Conservation (phyloP, 2,113 vertebrate genomes). For the Dasyornis broadbenti region DNA sequence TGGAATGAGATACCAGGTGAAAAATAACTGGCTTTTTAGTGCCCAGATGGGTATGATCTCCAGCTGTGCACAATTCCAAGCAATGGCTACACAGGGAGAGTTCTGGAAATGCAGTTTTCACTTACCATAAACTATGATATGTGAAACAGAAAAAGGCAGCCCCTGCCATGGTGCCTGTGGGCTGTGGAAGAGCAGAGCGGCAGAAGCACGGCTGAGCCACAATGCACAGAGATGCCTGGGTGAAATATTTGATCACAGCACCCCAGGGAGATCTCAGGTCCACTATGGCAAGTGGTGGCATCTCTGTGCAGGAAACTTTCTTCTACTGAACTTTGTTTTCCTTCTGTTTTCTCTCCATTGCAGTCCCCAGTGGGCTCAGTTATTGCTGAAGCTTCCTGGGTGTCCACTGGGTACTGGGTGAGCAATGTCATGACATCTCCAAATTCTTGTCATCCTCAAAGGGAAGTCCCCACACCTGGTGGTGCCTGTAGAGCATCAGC, state of each 20-base stretch:
- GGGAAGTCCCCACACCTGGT: neutral
- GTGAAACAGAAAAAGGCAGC: neutral
- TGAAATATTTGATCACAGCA: neutral
- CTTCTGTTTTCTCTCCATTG: neutral
- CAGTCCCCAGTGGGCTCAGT: neutral
- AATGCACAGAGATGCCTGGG: neutral
- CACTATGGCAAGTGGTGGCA: fast-evolving
- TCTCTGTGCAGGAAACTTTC: fast-evolving
- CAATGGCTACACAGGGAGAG: neutral
- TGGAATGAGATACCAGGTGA: neutral
- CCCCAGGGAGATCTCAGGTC: neutral
- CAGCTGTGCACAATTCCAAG: neutral
- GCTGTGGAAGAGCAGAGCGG: neutral
- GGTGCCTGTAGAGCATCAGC: neutral
- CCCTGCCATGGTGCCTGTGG: fast-evolving
- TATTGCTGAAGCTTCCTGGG: neutral
- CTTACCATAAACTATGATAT: neutral
- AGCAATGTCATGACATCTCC: neutral
- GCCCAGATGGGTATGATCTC: neutral
- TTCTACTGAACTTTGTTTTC: neutral
- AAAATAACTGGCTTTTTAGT: neutral
- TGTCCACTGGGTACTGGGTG: neutral
- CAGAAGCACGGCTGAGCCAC: neutral
- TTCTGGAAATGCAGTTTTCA: neutral
- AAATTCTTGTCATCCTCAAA: neutral